phyloP scores from a whole-genome alignment of 2,888 invertebrate species.

The Schizaphis graminum region DNA sequence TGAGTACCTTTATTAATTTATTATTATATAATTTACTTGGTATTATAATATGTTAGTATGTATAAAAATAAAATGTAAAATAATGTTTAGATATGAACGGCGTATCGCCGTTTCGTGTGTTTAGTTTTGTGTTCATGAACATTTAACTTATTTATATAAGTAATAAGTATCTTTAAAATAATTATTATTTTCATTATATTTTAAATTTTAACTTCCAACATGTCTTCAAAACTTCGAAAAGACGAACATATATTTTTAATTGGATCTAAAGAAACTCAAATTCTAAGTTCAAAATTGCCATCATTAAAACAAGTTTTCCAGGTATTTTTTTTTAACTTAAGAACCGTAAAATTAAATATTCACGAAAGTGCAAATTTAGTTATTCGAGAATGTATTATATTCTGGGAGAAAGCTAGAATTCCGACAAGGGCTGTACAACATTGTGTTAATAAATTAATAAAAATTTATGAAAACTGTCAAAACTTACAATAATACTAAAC shows the following conservation, averaged over 20 bases:
- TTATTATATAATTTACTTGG: too few relatives aligned
- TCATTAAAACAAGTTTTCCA: slow-evolving; percentile 4
- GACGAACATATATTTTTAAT: slow-evolving; percentile 19
- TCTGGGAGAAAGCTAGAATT: slow-evolving; percentile 33
- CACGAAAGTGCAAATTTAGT: background rate
- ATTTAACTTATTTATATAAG: slow-evolving; percentile 22
- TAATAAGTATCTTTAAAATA: background rate
- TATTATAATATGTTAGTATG: too few relatives aligned
- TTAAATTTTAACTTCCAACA: background rate
- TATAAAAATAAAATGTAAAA: too few relatives aligned
- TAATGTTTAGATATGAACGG: background rate
- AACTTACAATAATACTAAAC: too few relatives aligned
- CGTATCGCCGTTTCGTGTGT: slow-evolving; percentile 6
- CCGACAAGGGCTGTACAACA: slow-evolving; percentile 4
- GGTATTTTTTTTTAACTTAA: background rate
- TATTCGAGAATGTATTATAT: slow-evolving; percentile 1
- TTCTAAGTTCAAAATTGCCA: slow-evolving; percentile 33
- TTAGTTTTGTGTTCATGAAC: slow-evolving; percentile 7
- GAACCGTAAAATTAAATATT: background rate
- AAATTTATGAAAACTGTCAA: slow-evolving; percentile 27
- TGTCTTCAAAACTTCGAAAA: slow-evolving; percentile 15
- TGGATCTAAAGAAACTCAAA: slow-evolving; percentile 4
- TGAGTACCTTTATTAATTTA: too few relatives aligned
- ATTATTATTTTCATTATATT: background rate
- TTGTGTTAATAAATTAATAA: background rate